phyloP scores from a whole-genome alignment of 2,797 vertebrate species.

The Chloroceryle inda region DNA sequence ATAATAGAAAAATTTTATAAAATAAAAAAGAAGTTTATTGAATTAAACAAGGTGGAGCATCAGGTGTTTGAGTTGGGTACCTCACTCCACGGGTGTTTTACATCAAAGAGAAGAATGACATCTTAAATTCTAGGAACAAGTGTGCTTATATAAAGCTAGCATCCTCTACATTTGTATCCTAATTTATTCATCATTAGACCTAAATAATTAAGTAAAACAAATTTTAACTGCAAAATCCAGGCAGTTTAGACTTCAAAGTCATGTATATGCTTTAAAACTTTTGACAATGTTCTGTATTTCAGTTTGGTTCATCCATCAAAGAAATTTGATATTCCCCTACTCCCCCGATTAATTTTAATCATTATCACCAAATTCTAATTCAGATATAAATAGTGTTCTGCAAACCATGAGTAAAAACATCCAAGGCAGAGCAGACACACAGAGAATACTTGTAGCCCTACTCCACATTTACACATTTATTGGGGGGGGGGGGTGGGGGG shows the following conservation, averaged over 20 bases:
- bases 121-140: not conserved
- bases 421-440: not conserved
- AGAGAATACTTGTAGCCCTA: not conserved
- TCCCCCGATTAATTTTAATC: not conserved
- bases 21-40: not conserved
- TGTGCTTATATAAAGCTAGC: not conserved
- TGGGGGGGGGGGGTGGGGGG: too few relatives aligned
- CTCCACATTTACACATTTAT: not conserved
- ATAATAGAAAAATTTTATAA: too few relatives aligned
- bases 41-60: not conserved
- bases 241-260: not conserved
- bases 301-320: not conserved
- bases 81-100: not conserved
- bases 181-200: too few relatives aligned
- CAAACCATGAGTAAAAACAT: not conserved
- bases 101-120: not conserved
- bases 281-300: rapidly evolving
- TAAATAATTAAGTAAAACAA: not conserved
- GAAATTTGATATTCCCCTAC: too few relatives aligned
- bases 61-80: not conserved
- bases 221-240: not conserved
- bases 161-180: too few relatives aligned
- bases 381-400: not conserved
- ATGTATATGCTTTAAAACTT: not conserved
- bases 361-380: not conserved